phyloP scores from a whole-genome alignment of 2,113 vertebrate genomes.

The Bubo bubo region DNA sequence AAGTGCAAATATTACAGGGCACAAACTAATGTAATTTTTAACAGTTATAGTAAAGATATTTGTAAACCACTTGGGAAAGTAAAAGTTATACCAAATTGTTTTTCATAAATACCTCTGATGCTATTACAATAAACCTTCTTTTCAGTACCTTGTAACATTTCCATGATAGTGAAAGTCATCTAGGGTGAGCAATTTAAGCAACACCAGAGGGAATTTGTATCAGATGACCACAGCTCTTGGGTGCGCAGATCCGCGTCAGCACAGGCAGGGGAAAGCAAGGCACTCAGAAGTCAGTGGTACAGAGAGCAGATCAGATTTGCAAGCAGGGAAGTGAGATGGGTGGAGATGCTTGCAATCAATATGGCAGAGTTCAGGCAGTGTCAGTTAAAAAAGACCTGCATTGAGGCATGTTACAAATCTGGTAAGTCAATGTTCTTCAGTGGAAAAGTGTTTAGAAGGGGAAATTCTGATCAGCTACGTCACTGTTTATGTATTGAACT shows the following conservation, averaged over 20 bases:
- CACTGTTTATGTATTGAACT: not conserved
- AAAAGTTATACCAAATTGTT: not conserved
- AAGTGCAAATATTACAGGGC: not conserved
- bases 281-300: not conserved
- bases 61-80: not conserved
- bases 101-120: not conserved
- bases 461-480: not conserved
- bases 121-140: not conserved
- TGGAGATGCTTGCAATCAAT: not conserved
- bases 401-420: not conserved
- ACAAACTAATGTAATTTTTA: not conserved
- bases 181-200: not conserved
- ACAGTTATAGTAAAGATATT: not conserved
- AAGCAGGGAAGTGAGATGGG: not conserved
- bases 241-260: not conserved
- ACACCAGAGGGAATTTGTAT: not conserved
- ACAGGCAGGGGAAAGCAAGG: not conserved
- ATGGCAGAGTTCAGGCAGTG: not conserved
- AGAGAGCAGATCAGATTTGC: not conserved
- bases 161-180: not conserved
- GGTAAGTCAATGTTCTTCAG: not conserved
- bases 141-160: not conserved
- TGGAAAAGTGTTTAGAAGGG: not conserved
- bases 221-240: not conserved
- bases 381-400: rapidly evolving